Evolutionary conservation across 2,888 invertebrate species (phyloP).

Genomic region (Idaea aversata): DNA sequence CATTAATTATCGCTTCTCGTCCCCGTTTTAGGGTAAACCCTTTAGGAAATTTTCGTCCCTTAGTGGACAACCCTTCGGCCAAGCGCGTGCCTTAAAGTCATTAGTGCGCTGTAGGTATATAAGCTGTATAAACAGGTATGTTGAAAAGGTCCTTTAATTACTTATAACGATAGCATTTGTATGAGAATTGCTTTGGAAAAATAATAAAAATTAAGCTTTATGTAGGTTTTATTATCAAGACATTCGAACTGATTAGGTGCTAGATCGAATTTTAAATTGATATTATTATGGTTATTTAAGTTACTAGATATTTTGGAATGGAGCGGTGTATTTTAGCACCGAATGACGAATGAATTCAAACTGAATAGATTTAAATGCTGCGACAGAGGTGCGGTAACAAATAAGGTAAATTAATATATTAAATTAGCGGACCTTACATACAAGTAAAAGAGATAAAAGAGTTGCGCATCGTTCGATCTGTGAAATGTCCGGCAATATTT

Average conservation of each 20-base stretch:
- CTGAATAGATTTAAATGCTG: too few species aligned
- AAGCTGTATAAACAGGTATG: conserved; percentile 67
- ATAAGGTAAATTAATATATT: too few species aligned
- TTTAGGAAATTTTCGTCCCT: conserved; percentile 76
- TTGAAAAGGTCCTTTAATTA: conserved; percentile 48
- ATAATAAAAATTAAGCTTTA: conserved; percentile 3
- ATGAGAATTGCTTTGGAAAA: conserved; percentile 36
- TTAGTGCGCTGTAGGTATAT: conserved; percentile 45
- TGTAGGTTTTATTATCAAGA: conserved; percentile 3
- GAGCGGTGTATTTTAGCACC: neutral
- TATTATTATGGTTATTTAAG: neutral
- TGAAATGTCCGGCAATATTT: too few species aligned
- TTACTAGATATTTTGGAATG: neutral
- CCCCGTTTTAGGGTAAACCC: conserved; percentile 76
- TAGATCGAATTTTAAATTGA: neutral
- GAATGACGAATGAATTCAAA: too few species aligned
- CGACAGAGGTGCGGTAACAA: too few species aligned
- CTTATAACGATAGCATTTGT: conserved; percentile 55
- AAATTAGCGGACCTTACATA: too few species aligned
- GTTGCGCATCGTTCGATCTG: too few species aligned
- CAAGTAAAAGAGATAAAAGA: too few species aligned
- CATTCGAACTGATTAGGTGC: neutral
- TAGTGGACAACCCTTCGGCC: conserved; percentile 74
- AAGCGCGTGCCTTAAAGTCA: conserved; percentile 66
- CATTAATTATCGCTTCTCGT: conserved; percentile 73